Evolutionary conservation across 2,888 invertebrate genomes (phyloP).

Genomic region (Drosophila peninsularis): DNA sequence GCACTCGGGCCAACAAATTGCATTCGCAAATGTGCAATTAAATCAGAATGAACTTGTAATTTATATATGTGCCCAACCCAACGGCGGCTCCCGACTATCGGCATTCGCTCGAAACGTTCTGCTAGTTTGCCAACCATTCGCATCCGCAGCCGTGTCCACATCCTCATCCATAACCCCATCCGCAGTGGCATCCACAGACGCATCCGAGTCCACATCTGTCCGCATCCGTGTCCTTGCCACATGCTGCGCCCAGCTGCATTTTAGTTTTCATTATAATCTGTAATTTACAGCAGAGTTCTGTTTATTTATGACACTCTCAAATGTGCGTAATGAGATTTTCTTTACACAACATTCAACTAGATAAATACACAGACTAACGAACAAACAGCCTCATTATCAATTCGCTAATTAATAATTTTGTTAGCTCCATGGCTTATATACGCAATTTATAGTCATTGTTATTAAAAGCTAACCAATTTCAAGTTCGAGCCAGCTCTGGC

Average conservation of each 20-base stretch:
- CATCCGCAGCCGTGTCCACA: slow-evolving; percentile 18
- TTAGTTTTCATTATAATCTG: slow-evolving; percentile 78
- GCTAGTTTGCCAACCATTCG: slow-evolving; percentile 20
- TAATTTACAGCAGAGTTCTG: slow-evolving; percentile 71
- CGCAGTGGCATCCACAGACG: slow-evolving; percentile 25
- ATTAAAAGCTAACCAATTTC: neutral
- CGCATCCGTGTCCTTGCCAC: slow-evolving; percentile 49
- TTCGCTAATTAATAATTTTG: slow-evolving; percentile 42
- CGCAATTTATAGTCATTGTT: neutral
- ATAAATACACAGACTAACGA: slow-evolving; percentile 33
- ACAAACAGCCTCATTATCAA: slow-evolving; percentile 44
- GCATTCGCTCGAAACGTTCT: slow-evolving; percentile 20
- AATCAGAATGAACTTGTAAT: slow-evolving; percentile 77
- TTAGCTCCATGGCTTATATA: neutral
- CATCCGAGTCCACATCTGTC: slow-evolving; percentile 37
- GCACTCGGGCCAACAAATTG: slow-evolving; percentile 53
- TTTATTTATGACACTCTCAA: slow-evolving; percentile 70
- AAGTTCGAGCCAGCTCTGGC: neutral
- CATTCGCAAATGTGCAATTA: slow-evolving; percentile 77
- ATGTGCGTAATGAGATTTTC: slow-evolving; percentile 72
- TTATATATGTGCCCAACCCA: slow-evolving; percentile 59
- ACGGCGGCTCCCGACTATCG: slow-evolving; percentile 26
- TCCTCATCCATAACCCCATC: slow-evolving; percentile 14
- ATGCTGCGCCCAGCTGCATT: slow-evolving; percentile 63
- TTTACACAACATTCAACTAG: slow-evolving; percentile 16